phyloP scores from a whole-genome alignment of 2,113 vertebrate species.

The Carollia perspicillata region DNA sequence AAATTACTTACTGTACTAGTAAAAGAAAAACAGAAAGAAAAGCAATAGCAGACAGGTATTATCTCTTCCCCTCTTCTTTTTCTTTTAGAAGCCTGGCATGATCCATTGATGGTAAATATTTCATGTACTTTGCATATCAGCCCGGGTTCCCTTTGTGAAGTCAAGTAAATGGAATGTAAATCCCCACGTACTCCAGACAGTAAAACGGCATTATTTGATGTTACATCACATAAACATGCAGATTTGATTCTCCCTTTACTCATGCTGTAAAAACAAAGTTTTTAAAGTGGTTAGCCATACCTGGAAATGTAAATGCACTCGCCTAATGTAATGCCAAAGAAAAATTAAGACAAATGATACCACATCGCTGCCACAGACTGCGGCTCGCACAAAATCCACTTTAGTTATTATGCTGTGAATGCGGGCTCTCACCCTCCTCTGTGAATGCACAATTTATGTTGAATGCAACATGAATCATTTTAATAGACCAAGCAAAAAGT shows the following conservation, averaged over 20 bases:
- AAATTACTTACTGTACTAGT: constrained; percentile 59
- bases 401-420: constrained; percentile 88
- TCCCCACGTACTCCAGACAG: constrained; percentile 91
- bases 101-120: constrained; percentile 88
- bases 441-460: constrained; percentile 97
- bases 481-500: constrained; percentile 94
- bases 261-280: constrained; percentile 86
- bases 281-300: constrained; percentile 86
- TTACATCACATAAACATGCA: constrained; percentile 93
- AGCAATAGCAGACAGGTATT: constrained; percentile 20
- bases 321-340: constrained; percentile 86
- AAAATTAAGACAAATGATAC: constrained; percentile 91
- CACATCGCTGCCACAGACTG: constrained; percentile 86
- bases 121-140: constrained; percentile 91
- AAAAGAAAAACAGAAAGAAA: constrained; percentile 39
- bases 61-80: constrained; percentile 54
- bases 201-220: constrained; percentile 95
- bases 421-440: constrained; percentile 88
- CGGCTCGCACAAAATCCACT: constrained; percentile 87
- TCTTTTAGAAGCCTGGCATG: constrained; percentile 77
- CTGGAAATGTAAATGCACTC: constrained; percentile 87
- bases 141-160: constrained; percentile 86
- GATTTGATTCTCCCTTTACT: constrained; percentile 92
- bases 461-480: constrained; percentile 96
- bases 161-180: constrained; percentile 94